Percentiles rank a stretch among this genome's conserved stretches.
phyloP scores from a whole-genome alignment of 2,888 invertebrate species.

The Odontomyia ornata region DNA sequence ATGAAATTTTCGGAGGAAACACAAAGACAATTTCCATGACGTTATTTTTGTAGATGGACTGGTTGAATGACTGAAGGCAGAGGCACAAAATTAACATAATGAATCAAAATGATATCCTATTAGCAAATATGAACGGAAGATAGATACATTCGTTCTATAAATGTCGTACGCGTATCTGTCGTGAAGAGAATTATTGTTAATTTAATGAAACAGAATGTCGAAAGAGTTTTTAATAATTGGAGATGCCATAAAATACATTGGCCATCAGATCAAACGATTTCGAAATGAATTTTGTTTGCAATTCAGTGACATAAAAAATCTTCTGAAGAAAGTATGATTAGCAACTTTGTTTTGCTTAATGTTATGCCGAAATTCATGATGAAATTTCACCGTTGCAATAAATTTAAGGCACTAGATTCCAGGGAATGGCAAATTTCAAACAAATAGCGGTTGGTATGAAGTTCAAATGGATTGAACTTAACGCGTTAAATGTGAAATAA shows the following conservation, averaged over 20 bases:
- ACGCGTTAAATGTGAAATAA: no score
- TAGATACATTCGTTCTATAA: constrained; percentile 12
- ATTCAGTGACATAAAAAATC: no score
- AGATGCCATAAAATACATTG: not conserved
- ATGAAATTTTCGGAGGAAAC: not conserved
- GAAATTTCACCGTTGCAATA: no score
- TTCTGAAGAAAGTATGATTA: no score
- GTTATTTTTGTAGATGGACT: not conserved
- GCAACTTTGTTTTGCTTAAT: no score
- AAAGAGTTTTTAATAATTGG: constrained; percentile 14
- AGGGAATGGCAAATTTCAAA: no score
- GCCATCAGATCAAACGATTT: constrained; percentile 22
- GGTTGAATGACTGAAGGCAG: constrained; percentile 10
- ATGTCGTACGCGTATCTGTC: constrained; percentile 26
- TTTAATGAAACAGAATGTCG: constrained; percentile 21
- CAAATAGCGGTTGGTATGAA: no score
- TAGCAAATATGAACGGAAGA: constrained; percentile 15
- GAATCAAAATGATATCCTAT: constrained; percentile 20
- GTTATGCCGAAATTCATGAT: no score
- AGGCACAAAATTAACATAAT: not conserved
- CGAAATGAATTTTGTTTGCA: not conserved
- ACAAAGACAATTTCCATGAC: not conserved
- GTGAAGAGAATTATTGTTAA: constrained; percentile 25
- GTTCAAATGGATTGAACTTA: no score
- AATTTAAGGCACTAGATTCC: no score